Evolutionary conservation across 2,888 invertebrate species (phyloP).

Genomic region (Steromphala cineraria): DNA sequence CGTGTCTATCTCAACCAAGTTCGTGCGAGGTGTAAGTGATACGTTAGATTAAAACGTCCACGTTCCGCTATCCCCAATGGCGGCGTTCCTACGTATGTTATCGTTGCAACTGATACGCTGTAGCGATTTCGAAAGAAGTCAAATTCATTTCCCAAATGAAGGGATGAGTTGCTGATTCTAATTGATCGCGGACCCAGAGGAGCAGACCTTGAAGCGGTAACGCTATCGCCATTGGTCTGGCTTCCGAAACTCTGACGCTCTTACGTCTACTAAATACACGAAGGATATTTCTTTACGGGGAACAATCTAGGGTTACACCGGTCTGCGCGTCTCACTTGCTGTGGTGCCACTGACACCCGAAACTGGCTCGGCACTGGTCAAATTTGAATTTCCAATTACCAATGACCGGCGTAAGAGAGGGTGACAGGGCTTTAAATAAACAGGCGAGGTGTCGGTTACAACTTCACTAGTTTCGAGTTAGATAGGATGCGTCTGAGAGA

Average conservation of each 20-base stretch:
- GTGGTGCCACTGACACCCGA: conserved; percentile 4
- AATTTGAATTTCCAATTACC: conserved; percentile 25
- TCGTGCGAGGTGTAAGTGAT: conserved; percentile 3
- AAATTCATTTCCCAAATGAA: conserved; percentile 21
- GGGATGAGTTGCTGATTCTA: conserved; percentile 9
- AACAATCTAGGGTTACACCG: neutral
- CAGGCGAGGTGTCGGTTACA: conserved; percentile 16
- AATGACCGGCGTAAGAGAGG: conserved; percentile 15
- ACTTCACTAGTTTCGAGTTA: conserved; percentile 8
- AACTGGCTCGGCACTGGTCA: neutral
- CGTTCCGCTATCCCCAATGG: neutral
- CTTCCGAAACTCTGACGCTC: neutral
- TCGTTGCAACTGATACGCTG: conserved; percentile 3
- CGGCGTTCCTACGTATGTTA: neutral
- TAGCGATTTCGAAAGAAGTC: conserved; percentile 12
- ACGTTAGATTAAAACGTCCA: neutral
- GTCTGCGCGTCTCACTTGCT: neutral
- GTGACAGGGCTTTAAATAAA: conserved; percentile 21
- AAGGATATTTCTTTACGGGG: neutral
- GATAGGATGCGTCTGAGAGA: neutral
- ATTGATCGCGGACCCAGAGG: neutral
- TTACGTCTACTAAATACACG: conserved; percentile 16
- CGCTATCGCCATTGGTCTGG: conserved; percentile 6
- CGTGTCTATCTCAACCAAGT: neutral
- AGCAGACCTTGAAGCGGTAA: neutral